Evolutionary conservation across 2,888 invertebrate species (phyloP), one percentile per base, ranked within the genome.

Genomic region (Cryptocephalus moraei): DNA sequence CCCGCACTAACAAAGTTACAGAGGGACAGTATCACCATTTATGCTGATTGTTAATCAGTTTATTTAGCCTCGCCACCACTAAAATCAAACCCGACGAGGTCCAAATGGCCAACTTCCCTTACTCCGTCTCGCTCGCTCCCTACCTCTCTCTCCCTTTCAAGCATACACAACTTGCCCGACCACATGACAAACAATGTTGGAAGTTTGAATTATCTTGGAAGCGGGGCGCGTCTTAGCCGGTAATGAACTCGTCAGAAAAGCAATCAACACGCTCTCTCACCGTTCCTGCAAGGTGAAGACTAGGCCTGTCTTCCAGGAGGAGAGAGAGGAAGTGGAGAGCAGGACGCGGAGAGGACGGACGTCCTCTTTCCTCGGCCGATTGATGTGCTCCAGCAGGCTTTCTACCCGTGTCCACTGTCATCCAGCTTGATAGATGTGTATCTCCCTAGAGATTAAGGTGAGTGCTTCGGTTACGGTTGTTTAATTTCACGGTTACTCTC

Each of bases 211-310:
- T 56, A 54, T 54, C 55, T 53, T 48, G 45, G 56, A 55, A 58
- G 56, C 56, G 59, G 54, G 56, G 54, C 57, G 56, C 57, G n/a
- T 22, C 22, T 36, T 11, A 36, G 36, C 12, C 36, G 11, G 49
- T 45, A 45, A 49, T 45, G 48, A 49, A 62, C 59, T 60, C 62
- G 60, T 61, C 62, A 60, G 58, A 56, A 54, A 62, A 61, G 62
- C 59, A 62, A 62, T 62, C 62, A 62, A 62, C 62, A 58, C 59
- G 57, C 22, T 56, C 61, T 49, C 46, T 56, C 53, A 57, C 60
- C 57, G 57, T 59, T 36, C 11, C 6, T 55, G 50, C 53, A 56
- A 61, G 59, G 61, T 61, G 59, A 54, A 50, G 49, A 47, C 44
- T 39, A 44, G 52, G 47, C 48, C 48, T 50, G 54, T 51, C 52